phyloP scores from a whole-genome alignment of 1,140 invertebrate genomes.

The Ectropis grisescens region DNA sequence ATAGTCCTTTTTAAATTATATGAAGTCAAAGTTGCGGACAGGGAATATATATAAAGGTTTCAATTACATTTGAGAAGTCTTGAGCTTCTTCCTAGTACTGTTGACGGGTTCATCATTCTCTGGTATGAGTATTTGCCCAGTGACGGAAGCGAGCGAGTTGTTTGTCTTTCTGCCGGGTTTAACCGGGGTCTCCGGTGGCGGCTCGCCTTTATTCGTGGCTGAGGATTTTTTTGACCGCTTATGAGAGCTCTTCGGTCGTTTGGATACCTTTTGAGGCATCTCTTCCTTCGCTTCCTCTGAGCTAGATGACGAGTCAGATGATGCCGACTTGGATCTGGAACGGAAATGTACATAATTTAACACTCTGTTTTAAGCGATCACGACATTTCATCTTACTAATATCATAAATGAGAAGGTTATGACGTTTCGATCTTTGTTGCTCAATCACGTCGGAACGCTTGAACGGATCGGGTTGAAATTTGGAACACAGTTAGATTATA shows the following conservation, averaged over 20 bases:
- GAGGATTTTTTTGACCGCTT: conserved; percentile 49
- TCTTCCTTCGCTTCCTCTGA: conserved; percentile 34
- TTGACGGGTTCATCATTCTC: conserved; percentile 54
- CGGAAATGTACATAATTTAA: not conserved
- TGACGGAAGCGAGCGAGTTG: conserved; percentile 86
- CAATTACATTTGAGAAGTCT: conserved; percentile 78
- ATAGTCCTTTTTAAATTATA: too few species aligned
- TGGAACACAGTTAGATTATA: too few species aligned
- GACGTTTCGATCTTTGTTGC: too few species aligned
- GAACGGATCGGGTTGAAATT: too few species aligned
- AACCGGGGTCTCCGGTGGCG: conserved; percentile 54
- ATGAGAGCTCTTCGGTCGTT: conserved; percentile 25
- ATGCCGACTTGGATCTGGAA: conserved; percentile 31
- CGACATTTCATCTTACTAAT: too few species aligned
- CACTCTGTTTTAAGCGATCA: too few species aligned
- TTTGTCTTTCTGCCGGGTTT: conserved; percentile 86
- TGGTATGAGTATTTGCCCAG: conserved; percentile 85
- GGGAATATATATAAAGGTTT: too few species aligned
- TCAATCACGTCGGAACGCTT: too few species aligned
- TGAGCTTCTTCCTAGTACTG: conserved; percentile 72
- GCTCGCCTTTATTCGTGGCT: conserved; percentile 59
- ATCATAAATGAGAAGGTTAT: too few species aligned
- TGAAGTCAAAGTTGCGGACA: too few species aligned
- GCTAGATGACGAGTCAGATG: conserved; percentile 37
- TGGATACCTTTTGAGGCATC: conserved; percentile 42